A percentile compares a stretch with the other conserved stretches of the same genome.
These are phyloP conservation scores for Drosophila falleni DNA, from an alignment of 2,888 invertebrate species.

Conservation along the genomic window DNA sequence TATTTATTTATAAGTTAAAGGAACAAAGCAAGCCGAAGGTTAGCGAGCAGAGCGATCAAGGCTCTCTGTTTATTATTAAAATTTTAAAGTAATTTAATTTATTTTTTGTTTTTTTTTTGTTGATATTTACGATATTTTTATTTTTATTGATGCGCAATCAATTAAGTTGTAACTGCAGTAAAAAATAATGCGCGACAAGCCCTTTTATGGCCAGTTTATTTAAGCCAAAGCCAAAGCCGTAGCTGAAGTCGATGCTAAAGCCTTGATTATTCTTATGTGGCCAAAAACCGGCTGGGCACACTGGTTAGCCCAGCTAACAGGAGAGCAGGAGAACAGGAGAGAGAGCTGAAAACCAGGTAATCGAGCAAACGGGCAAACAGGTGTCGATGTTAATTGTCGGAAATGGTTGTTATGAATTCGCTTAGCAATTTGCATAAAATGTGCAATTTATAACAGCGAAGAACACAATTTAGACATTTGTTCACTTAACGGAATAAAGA, in stretches of 20 bases:
- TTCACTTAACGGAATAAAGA: slow-evolving; percentile 11
- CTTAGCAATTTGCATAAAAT: slow-evolving; percentile 43
- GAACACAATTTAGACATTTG: slow-evolving; percentile 38
- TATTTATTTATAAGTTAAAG: too few species aligned
- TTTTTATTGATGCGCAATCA: slow-evolving; percentile 6
- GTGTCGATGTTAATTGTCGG: slow-evolving; percentile 49
- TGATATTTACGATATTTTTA: background rate
- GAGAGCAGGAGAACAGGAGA: background rate
- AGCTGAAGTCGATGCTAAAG: background rate
- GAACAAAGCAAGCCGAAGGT: too few species aligned
- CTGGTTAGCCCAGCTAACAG: slow-evolving; percentile 13
- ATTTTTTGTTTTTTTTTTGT: too few species aligned
- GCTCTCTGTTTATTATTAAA: too few species aligned
- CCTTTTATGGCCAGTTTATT: slow-evolving; percentile 10
- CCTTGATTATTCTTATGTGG: slow-evolving; percentile 11
- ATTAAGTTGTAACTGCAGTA: slow-evolving; percentile 24
- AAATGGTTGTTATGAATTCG: slow-evolving; percentile 38
- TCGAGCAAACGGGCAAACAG: slow-evolving; percentile 20
- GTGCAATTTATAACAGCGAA: slow-evolving; percentile 36
- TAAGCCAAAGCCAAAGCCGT: slow-evolving; percentile 1
- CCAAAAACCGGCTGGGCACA: slow-evolving; percentile 36
- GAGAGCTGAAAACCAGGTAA: background rate
- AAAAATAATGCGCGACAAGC: slow-evolving; percentile 6
- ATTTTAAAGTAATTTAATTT: too few species aligned
- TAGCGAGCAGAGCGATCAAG: too few species aligned